phyloP scores from a whole-genome alignment of 2,113 vertebrate species.

The Electrona antarctica region DNA sequence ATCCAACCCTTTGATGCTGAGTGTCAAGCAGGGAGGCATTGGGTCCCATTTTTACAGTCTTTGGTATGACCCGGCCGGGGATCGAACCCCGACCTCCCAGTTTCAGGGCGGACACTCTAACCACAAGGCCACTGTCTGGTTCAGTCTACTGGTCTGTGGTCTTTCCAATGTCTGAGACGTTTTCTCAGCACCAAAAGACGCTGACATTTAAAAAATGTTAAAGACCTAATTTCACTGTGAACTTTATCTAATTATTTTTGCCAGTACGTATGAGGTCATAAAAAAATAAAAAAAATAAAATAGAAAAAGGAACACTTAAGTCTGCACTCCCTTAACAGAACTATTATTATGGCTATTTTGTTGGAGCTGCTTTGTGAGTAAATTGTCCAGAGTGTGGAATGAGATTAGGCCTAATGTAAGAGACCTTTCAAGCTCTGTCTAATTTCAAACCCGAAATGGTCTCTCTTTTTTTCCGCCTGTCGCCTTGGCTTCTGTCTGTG shows the following conservation, averaged over 20 bases:
- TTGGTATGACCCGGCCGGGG: too few species aligned
- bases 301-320: constrained; percentile 3
- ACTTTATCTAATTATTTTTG: constrained; percentile 30
- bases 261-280: constrained; percentile 24
- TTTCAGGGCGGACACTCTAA: too few species aligned
- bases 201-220: constrained; percentile 54
- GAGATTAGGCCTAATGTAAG: constrained; percentile 22
- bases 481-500: not conserved
- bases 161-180: constrained; percentile 2
- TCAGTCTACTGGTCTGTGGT: not conserved
- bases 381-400: constrained; percentile 28
- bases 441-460: not conserved
- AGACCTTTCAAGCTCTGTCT: constrained; percentile 14
- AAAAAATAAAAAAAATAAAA: too few species aligned
- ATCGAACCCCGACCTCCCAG: too few species aligned
- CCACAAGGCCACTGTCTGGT: too few species aligned
- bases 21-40: too few species aligned
- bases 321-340: constrained; percentile 11
- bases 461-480: not conserved
- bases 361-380: constrained; percentile 3
- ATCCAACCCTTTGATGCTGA: too few species aligned
- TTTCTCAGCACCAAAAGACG: constrained; percentile 28
- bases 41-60: too few species aligned
- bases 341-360: constrained; percentile 4
- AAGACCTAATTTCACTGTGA: constrained; percentile 41